Evolutionary conservation across 2,797 vertebrate genomes (phyloP), one percentile per base, ranked within the genome.

Genomic region (Molossus molossus): DNA sequence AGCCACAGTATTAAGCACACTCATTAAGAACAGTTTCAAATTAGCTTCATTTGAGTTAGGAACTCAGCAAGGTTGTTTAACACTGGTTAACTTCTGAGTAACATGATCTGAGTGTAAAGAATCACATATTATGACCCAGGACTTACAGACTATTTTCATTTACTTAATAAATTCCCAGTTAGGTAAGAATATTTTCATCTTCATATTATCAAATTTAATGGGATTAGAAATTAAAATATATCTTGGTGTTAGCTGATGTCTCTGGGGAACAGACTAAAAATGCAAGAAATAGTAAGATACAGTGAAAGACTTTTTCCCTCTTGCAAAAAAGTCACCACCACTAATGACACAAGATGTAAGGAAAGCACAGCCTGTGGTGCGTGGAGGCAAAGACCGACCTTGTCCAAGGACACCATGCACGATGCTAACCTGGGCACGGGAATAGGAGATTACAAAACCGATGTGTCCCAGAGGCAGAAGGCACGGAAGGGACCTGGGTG

Each of bases 241-340:
- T 62, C 53, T 95, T 18, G 4, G 60, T 8, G 48, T 88, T 33
- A 50, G 58, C 33, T n/a, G 18, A 37, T 27, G 40, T 60, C 82
- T 87, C 73, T 87, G 77, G 60, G 67, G 29, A 62, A 53, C 18
- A 82, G 62, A 76, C 27, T 23, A 48, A 69, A 65, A 79, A 13
- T 18, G 57, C 0, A 80, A 87, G n/a, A 88, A 84, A 72, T 9
- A 33, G 15, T 67, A 48, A 96, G 86, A 91, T 23, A 90, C 87
- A 90, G 65, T 55, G 55, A 92, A 91, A 65, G 48, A 37, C 23
- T 55, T 79, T n/a, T 64, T 23, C 18, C n/a, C 50, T 62, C 60
- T 77, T 90, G 75, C 29, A 84, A 91, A 79, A 64, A 80, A 48
- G 53, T 87, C 67, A 81, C 33, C 25, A 79, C 17, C 21, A 40